Conservation (phyloP, 2,888 invertebrate genomes). For the Salpingus planirostris region DNA sequence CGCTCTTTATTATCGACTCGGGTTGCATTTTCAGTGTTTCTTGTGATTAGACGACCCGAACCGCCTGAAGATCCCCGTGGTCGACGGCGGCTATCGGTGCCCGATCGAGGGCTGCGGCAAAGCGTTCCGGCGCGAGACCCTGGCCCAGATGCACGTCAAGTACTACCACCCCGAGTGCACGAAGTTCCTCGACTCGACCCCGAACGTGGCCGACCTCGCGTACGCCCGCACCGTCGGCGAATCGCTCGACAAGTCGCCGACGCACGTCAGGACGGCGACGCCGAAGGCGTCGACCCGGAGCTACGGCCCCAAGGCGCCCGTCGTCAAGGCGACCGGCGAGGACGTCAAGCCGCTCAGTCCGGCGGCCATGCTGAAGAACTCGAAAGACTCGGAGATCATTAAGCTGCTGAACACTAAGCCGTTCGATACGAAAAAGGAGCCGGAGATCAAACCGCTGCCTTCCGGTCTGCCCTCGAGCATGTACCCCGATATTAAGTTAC, state of each 20-base stretch:
- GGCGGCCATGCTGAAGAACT: constrained; percentile 14
- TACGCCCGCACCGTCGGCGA: constrained; percentile 67
- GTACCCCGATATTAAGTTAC: constrained; percentile 37
- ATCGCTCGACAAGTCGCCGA: constrained; percentile 41
- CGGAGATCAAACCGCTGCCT: constrained; percentile 23
- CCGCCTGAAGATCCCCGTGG: constrained; percentile 43
- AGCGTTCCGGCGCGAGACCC: constrained; percentile 82
- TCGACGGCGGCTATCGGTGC: constrained; percentile 59
- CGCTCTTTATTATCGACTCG: too few relatives aligned
- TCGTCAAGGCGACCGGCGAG: constrained; percentile 18
- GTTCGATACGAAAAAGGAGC: constrained; percentile 16
- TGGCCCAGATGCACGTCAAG: constrained; percentile 88
- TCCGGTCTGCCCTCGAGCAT: constrained; percentile 29
- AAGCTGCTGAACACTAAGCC: constrained; percentile 33
- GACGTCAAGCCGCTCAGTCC: constrained; percentile 17
- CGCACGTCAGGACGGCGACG: constrained; percentile 9
- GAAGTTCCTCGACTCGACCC: constrained; percentile 67
- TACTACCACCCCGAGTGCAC: constrained; percentile 82
- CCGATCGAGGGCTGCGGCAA: constrained; percentile 79
- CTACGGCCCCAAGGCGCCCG: constrained; percentile 10
- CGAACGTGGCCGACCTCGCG: constrained; percentile 79
- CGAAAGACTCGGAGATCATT: constrained; percentile 35
- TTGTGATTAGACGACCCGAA: constrained; percentile 25
- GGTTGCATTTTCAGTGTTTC: too few relatives aligned
- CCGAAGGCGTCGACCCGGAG: constrained; percentile 7